These are phyloP conservation scores for Ophioninae sp. DNA, from an alignment of 2,888 invertebrate genomes.

Conservation along the genomic window DNA sequence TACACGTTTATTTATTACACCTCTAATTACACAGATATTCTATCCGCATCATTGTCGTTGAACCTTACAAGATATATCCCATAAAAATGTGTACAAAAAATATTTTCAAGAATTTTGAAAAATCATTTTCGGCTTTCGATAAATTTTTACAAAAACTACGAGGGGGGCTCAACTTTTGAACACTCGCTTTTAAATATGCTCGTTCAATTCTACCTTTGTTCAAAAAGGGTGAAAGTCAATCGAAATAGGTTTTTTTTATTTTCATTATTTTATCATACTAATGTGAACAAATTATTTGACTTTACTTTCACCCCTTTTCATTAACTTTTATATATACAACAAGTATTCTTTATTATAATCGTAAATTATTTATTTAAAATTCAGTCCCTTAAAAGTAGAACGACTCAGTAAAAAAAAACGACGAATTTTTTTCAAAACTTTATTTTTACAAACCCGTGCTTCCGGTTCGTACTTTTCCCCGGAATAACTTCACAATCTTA, in stretches of 20 bases:
- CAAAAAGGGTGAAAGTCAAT: neutral
- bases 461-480: no score
- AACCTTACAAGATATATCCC: neutral
- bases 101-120: no score
- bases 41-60: neutral
- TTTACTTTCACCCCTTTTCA: no score
- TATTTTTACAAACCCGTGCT: no score
- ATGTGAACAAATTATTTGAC: neutral
- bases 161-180: no score
- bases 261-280: neutral
- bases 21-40: neutral
- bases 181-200: neutral
- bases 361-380: no score
- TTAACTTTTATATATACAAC: no score
- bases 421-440: neutral
- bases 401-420: neutral
- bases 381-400: neutral
- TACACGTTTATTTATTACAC: slow-evolving; percentile 22
- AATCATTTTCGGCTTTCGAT: no score
- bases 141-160: no score
- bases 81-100: neutral
- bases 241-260: neutral
- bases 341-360: no score
- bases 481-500: no score
- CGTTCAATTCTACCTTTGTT: neutral